Conservation (phyloP, 30 jellyfish, hydroid and myxozoan genomes). For the Cassiopea xamachana region DNA sequence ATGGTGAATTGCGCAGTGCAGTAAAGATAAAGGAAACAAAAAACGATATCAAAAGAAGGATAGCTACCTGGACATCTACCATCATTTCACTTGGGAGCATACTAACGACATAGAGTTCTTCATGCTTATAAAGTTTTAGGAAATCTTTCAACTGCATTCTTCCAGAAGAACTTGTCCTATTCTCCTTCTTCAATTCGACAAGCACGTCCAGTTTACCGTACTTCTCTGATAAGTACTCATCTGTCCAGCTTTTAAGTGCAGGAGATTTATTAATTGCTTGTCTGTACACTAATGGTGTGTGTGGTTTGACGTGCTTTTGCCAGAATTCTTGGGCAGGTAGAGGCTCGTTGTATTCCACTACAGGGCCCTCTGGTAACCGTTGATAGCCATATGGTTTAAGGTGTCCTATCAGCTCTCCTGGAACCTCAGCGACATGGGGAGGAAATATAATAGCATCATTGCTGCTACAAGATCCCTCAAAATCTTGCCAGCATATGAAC, state of each 20-base stretch:
- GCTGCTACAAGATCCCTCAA: not conserved
- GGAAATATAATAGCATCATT: conserved; percentile 48
- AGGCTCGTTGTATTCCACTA: conserved; percentile 75
- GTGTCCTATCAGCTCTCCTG: conserved; percentile 81
- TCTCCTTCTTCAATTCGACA: conserved; percentile 86
- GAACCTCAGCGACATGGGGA: conserved; percentile 46
- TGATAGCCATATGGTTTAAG: conserved; percentile 81
- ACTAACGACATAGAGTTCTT: conserved; percentile 85
- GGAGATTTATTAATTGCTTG: conserved; percentile 80
- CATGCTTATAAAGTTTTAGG: conserved; percentile 63
- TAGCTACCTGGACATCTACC: conserved; percentile 80
- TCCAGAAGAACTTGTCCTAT: conserved; percentile 82
- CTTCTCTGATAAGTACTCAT: conserved; percentile 72
- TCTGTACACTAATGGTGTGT: conserved; percentile 80
- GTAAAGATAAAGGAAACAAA: not conserved
- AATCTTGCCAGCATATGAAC: not conserved
- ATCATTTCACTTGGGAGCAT: conserved; percentile 91
- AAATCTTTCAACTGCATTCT: conserved; percentile 84
- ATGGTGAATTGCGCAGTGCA: too few species aligned
- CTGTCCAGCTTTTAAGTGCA: conserved; percentile 84
- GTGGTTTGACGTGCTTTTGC: conserved; percentile 73
- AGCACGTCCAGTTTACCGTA: conserved; percentile 91
- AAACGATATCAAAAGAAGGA: not conserved
- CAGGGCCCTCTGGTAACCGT: conserved; percentile 85
- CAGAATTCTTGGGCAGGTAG: conserved; percentile 82